Evolutionary conservation across 2,888 invertebrate genomes (phyloP), one percentile per base, ranked within the genome.

Genomic region (Desoria tigrina): DNA sequence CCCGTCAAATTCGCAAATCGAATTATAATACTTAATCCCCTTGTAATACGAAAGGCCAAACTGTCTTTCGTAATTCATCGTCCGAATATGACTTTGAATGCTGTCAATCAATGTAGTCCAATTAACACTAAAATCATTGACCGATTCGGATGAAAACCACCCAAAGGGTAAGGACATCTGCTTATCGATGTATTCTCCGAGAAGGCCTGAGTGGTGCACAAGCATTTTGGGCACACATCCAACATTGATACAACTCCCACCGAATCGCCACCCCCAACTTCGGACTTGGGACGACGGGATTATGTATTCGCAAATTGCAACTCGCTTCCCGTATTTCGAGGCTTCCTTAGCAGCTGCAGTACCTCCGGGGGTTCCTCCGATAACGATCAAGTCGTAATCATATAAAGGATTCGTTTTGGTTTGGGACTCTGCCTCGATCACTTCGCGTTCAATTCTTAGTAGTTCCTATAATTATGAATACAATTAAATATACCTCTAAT

Each of bases 181-280:
- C n/a, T 55, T 28, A 14, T 32, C 55, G 7, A 59, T 4, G 26
- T 24, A 27, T 54, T 42, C 59, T 54, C 67, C 16, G 11, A 94
- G 82, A 42, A 95, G 80, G 0, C 96, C 90, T 53, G 95, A 95
- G 79, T 94, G 92, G 80, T 97, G 97, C 94, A 98, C 95, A 68
- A 98, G 82, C 80, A 97, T 98, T 81, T 98, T 98, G 16, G 63
- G 63, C 9, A 63, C 51, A 26, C 63, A 63, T 16, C 63, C 63
- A 16, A 59, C 59, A 42, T 26, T 53, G 7, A 53, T n/a, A 27
- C 63, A 63, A 16, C 58, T 63, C 24, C 58, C 58, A 39, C 58
- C 63, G 14, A 63, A 28, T 42, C 23, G 49, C 23, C 55, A 18
- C 24, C 23, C 49, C 18, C 32, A 32, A 55, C 37, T 55, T 32